A percentile compares a stretch with the other conserved stretches of the same genome.
These are phyloP conservation scores for Apostichopus californicus DNA, from an alignment of 35 echinoderm and acorn worm species.

Conservation along the genomic window DNA sequence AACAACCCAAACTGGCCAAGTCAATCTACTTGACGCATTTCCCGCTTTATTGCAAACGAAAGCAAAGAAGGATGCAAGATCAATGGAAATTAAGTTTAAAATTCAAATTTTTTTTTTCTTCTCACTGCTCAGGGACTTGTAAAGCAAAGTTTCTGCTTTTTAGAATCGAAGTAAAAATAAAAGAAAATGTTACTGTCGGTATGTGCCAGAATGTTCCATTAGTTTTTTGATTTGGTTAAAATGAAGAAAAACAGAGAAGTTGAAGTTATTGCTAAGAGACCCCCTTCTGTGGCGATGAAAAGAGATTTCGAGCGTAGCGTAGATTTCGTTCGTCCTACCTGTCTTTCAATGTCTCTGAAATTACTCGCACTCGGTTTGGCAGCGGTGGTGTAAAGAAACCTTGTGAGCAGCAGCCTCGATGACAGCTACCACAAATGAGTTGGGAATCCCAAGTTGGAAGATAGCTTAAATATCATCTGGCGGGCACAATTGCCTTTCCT, in stretches of 20 bases:
- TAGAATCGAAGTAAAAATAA: not conserved
- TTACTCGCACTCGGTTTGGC: not conserved
- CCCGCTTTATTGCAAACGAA: not conserved
- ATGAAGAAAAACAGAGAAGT: not conserved
- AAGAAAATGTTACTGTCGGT: not conserved
- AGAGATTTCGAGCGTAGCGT: not conserved
- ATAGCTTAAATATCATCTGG: not conserved
- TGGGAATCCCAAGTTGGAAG: not conserved
- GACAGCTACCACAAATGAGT: not conserved
- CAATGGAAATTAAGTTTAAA: constrained; percentile 38
- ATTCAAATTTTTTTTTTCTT: not conserved
- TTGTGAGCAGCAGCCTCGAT: not conserved
- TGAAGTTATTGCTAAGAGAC: not conserved
- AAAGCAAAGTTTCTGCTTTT: not conserved
- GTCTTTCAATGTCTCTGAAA: not conserved
- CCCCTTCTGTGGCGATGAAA: not conserved
- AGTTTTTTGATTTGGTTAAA: not conserved
- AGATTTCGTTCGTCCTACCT: not conserved
- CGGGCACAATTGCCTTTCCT: not conserved
- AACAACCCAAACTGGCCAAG: not conserved
- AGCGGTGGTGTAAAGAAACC: not conserved
- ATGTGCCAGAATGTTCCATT: not conserved
- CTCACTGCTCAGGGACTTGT: not conserved
- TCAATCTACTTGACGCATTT: not conserved
- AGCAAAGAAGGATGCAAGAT: not conserved